Conservation (phyloP, 2,797 vertebrate species). For the Anas flavirostris region DNA sequence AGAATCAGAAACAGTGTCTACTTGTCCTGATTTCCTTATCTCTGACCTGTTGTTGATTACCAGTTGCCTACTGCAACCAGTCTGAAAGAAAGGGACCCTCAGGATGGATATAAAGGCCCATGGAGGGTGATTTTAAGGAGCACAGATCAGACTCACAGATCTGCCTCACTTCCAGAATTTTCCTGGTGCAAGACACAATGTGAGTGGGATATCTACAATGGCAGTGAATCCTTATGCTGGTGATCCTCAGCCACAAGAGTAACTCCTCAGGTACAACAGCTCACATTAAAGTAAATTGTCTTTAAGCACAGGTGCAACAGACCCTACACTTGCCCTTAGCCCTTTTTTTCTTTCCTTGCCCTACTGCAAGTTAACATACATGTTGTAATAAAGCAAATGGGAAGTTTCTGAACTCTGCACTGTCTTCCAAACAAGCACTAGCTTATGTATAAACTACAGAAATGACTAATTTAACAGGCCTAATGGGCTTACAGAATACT, state of each 20-base stretch:
- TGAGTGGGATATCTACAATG: neutral
- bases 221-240: neutral
- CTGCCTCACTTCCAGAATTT: neutral
- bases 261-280: neutral
- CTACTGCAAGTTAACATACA: neutral
- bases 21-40: rapidly evolving
- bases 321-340: neutral
- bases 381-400: neutral
- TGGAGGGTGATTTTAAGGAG: neutral
- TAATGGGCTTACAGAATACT: neutral
- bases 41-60: neutral
- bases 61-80: neutral
- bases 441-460: neutral
- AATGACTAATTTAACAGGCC: neutral
- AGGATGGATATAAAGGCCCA: neutral
- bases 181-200: neutral
- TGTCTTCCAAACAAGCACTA: neutral
- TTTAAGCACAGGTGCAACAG: neutral
- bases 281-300: neutral
- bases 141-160: neutral
- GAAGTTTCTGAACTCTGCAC: neutral
- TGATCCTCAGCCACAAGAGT: neutral
- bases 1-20: neutral
- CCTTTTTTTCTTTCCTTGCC: neutral
- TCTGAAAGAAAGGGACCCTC: neutral